Conservation (phyloP, 2,797 vertebrate genomes). For the Mormyrops boulengeri region DNA sequence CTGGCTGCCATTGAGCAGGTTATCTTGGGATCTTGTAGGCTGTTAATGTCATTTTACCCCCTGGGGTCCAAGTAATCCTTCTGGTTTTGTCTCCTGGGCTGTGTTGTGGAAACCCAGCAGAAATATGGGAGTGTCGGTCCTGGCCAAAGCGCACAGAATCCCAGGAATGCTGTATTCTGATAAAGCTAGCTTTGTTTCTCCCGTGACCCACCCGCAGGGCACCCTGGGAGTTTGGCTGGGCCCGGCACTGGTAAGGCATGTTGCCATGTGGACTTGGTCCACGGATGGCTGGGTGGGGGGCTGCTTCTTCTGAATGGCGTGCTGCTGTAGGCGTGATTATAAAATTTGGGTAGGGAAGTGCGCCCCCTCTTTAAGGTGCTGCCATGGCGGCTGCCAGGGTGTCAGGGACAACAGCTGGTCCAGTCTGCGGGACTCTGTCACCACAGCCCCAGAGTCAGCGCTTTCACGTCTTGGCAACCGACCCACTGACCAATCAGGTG, state of each 20-base stretch:
- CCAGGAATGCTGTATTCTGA: slow-evolving; percentile 87
- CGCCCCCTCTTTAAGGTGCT: not conserved
- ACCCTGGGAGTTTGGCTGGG: slow-evolving; percentile 62
- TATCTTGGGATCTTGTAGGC: not conserved
- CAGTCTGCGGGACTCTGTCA: not conserved
- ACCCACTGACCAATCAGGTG: not conserved
- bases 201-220: slow-evolving; percentile 75
- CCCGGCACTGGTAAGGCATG: slow-evolving; percentile 36
- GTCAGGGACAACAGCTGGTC: not conserved
- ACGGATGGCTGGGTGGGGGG: slow-evolving; percentile 37
- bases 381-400: not conserved
- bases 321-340: not conserved
- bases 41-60: not conserved
- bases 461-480: not conserved
- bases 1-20: not conserved
- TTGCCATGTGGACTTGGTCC: slow-evolving; percentile 58
- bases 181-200: slow-evolving; percentile 96
- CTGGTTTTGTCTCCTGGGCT: not conserved
- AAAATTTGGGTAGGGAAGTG: not conserved
- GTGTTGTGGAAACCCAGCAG: not conserved
- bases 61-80: not conserved
- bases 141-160: slow-evolving; percentile 85
- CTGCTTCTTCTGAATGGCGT: not conserved
- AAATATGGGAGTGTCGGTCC: not conserved
- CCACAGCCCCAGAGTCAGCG: not conserved